Conservation (phyloP, 1,140 invertebrate species). For the Luehdorfia chinensis region DNA sequence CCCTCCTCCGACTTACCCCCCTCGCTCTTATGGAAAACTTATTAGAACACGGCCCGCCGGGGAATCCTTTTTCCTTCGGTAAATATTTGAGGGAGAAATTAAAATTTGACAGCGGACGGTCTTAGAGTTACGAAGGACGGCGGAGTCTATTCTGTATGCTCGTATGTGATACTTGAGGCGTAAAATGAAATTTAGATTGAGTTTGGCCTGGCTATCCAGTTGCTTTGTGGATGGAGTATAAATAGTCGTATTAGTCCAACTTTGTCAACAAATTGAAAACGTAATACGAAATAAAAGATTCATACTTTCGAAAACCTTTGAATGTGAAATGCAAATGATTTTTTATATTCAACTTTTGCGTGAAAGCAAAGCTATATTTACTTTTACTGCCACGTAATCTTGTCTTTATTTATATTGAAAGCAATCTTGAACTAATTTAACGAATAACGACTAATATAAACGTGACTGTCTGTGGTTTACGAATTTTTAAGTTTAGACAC, state of each 20-base stretch:
- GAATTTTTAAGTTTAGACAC: too few relatives aligned
- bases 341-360: too few relatives aligned
- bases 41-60: constrained; percentile 71
- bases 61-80: constrained; percentile 76
- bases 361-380: too few relatives aligned
- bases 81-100: constrained; percentile 77
- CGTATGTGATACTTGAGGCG: constrained; percentile 70
- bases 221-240: constrained; percentile 27
- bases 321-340: too few relatives aligned
- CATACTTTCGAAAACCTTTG: too few relatives aligned
- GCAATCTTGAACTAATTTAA: too few relatives aligned
- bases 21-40: constrained; percentile 73
- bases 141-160: constrained; percentile 60
- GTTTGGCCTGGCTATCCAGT: constrained; percentile 57
- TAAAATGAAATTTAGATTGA: constrained; percentile 75
- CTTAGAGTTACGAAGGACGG: constrained; percentile 49
- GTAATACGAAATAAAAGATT: neutral
- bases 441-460: too few relatives aligned
- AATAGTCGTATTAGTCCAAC: constrained; percentile 8
- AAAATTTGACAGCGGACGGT: constrained; percentile 75
- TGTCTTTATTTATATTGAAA: too few relatives aligned
- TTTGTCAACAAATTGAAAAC: constrained; percentile 14
- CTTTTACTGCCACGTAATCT: too few relatives aligned
- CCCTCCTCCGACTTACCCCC: constrained; percentile 25
- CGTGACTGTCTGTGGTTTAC: too few relatives aligned